phyloP scores from a whole-genome alignment of 2,888 invertebrate species.

The Chelonus formosanus region DNA sequence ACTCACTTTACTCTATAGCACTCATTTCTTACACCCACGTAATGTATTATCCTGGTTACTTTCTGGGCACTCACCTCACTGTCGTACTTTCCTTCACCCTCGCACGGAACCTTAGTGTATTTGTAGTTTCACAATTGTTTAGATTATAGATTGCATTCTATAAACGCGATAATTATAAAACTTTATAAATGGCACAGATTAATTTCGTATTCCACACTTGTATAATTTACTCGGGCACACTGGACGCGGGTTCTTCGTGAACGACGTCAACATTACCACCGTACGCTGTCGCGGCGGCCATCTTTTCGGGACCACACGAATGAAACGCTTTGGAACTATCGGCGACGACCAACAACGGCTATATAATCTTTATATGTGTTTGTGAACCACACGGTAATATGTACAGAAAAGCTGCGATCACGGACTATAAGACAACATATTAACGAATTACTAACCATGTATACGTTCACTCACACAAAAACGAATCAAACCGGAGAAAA shows the following conservation, averaged over 20 bases:
- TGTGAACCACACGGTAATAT: constrained; percentile 2
- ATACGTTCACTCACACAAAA: constrained; percentile 10
- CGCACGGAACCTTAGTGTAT: constrained; percentile 32
- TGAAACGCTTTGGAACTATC: constrained; percentile 37
- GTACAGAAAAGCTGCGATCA: constrained; percentile 23
- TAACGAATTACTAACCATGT: no score
- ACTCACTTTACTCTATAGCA: constrained; percentile 3
- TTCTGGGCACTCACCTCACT: constrained; percentile 37
- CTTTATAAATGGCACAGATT: constrained; percentile 2
- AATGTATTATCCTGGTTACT: constrained; percentile 22
- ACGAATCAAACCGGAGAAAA: not conserved
- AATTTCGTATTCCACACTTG: constrained; percentile 28
- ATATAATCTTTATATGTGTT: constrained; percentile 20
- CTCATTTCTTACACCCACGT: constrained; percentile 16
- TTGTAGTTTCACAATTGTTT: constrained; percentile 35
- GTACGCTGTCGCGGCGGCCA: constrained; percentile 64
- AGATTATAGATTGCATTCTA: constrained; percentile 1
- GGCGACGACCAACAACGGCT: constrained; percentile 27
- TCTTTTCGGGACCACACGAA: constrained; percentile 52
- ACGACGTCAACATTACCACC: constrained; percentile 62
- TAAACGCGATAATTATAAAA: not conserved
- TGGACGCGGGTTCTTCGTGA: constrained; percentile 54
- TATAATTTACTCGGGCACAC: constrained; percentile 53
- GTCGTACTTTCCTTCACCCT: constrained; percentile 35
- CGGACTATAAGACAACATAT: constrained; percentile 17